Evolutionary conservation across 2,888 invertebrate species (phyloP), one percentile per base, ranked within the genome.

Genomic region (Conops quadrifasciatus): DNA sequence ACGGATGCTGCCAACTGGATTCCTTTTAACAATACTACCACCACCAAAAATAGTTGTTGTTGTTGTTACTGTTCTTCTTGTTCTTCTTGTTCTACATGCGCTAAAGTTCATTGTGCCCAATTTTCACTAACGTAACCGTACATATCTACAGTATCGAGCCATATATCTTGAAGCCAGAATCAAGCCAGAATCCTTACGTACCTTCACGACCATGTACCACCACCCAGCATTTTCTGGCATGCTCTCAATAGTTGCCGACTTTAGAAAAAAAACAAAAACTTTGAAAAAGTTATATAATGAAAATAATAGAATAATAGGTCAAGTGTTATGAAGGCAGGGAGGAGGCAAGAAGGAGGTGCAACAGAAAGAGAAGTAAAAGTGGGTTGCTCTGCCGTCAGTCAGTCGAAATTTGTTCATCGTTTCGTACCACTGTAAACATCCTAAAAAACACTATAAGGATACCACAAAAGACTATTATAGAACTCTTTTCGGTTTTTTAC

Each of bases 51-150:
- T 65, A 28, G 26, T 26, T 47, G 24, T 15, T 64, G 26, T 30
- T 66, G 66, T 16, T 66, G 53, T 53, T 60, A 45, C 51, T 64
- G 69, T 26, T 65, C 24, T 49, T 49, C 30, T 66, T 43, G 49
- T 53, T 56, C 21, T 62, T 26, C n/a, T 51, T 24, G 21, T 36
- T 9, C 56, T 45, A 13, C 59, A 64, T 60, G 21, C 67, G 45
- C 59, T 64, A 71, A 71, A 67, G 73, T 73, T 73, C 71, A 73
- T 58, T 73, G 73, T 67, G 67, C 73, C 56, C 71, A 43, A 71
- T 73, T 68, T 60, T 58, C 67, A 67, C 26, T 58, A 13, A 43
- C 16, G 45, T 24, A 36, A 11, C 24, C 24, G n/a, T n/a, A n/a
- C n/a, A n/a, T 36, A 36, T 36, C 36, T 36, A 26, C 56, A n/a